phyloP scores from a whole-genome alignment of 2,113 vertebrate species.

The Brachypteracias leptosomus region DNA sequence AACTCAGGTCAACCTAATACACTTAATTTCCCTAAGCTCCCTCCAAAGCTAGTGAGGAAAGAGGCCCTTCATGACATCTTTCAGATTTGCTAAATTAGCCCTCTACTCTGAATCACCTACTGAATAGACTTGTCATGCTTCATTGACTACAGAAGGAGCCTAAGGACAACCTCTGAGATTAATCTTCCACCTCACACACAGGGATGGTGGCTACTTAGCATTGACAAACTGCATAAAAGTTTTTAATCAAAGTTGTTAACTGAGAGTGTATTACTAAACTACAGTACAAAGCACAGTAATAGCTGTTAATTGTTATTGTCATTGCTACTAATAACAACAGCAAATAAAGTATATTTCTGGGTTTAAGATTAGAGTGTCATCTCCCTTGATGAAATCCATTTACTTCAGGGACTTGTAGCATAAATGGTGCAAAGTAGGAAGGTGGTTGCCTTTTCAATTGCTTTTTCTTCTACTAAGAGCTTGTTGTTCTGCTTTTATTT shows the following conservation, averaged over 20 bases:
- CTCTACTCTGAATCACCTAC: not conserved
- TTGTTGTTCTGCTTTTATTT: not conserved
- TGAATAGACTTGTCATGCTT: slow-evolving; percentile 29
- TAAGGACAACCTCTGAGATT: slow-evolving; percentile 9
- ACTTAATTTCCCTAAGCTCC: slow-evolving; percentile 21
- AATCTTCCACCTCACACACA: not conserved
- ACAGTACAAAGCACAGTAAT: not conserved
- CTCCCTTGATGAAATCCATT: not conserved
- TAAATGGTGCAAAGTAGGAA: not conserved
- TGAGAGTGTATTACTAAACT: not conserved
- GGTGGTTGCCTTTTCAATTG: not conserved
- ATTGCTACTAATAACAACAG: not conserved
- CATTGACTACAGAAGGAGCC: not conserved
- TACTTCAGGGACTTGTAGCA: not conserved
- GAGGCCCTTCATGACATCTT: not conserved
- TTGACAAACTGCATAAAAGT: not conserved
- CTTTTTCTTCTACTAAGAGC: not conserved
- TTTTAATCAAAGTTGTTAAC: not conserved
- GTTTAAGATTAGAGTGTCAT: not conserved
- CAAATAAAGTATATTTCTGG: not conserved
- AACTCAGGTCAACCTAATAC: not conserved
- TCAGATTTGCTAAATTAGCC: slow-evolving; percentile 17
- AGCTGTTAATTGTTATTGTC: not conserved
- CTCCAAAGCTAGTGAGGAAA: not conserved
- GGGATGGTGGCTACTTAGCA: not conserved